Conservation (phyloP, 2,797 vertebrate genomes). For the Acrocephalus scirpaceus region DNA sequence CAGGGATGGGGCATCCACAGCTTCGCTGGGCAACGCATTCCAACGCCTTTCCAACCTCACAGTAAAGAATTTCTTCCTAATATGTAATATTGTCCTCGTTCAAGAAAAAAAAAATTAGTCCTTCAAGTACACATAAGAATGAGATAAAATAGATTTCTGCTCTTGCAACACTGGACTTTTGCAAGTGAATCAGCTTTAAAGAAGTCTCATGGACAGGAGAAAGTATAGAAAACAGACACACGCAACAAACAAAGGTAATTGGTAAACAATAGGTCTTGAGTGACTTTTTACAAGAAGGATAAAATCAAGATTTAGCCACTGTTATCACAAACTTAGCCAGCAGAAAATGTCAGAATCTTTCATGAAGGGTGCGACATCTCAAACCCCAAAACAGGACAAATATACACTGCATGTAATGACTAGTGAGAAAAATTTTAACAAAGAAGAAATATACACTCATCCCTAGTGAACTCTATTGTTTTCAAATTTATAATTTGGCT, state of each 20-base stretch:
- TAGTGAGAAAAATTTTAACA: rapidly evolving
- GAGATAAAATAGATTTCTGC: background rate
- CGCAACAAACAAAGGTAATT: background rate
- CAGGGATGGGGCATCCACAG: background rate
- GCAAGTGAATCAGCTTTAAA: background rate
- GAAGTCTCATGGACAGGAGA: background rate
- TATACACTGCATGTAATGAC: background rate
- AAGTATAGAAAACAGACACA: background rate
- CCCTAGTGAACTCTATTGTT: background rate
- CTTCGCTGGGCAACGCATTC: background rate
- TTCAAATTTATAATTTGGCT: background rate
- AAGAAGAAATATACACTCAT: background rate
- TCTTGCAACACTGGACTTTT: background rate
- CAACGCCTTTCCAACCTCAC: background rate
- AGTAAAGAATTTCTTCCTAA: background rate
- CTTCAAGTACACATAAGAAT: background rate
- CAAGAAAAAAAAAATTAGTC: background rate
- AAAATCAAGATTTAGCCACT: background rate
- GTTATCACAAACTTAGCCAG: background rate
- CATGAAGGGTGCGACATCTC: background rate
- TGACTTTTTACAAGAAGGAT: background rate
- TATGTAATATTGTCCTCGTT: background rate
- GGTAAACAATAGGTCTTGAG: background rate
- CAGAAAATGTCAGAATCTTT: background rate
- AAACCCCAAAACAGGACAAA: background rate